Evolutionary conservation across 2,113 vertebrate species (phyloP).

Genomic region (Gavia stellata): DNA sequence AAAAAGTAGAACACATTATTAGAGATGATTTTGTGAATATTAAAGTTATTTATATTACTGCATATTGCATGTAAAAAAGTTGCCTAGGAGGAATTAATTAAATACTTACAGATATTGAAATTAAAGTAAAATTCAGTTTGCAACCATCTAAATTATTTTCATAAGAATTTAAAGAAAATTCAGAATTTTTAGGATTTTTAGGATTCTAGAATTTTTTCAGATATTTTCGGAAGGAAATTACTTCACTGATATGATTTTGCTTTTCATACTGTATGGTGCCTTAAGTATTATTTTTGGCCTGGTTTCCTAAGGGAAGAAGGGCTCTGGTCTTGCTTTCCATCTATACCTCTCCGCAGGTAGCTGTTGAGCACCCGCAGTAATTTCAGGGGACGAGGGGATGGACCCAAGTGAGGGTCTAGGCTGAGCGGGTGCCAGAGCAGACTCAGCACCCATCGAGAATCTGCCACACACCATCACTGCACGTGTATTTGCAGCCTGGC

Average conservation of each 20-base stretch:
- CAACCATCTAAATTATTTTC: neutral
- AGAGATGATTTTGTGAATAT: neutral
- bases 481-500: accelerated
- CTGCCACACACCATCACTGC: neutral
- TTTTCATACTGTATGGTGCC: neutral
- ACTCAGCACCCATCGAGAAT: neutral
- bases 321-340: neutral
- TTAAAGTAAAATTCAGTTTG: neutral
- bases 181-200: neutral
- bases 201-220: neutral
- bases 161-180: neutral
- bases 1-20: neutral
- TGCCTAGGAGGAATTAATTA: neutral
- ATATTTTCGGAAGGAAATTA: no score
- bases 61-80: neutral
- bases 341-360: neutral
- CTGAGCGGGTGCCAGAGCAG: accelerated
- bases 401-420: neutral
- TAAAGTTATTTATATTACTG: neutral
- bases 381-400: neutral
- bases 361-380: neutral
- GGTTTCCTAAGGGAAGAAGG: neutral
- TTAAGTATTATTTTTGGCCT: neutral
- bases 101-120: neutral
- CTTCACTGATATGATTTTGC: neutral